Conservation (phyloP, 2,888 invertebrate genomes). For the Drosophila merina region DNA sequence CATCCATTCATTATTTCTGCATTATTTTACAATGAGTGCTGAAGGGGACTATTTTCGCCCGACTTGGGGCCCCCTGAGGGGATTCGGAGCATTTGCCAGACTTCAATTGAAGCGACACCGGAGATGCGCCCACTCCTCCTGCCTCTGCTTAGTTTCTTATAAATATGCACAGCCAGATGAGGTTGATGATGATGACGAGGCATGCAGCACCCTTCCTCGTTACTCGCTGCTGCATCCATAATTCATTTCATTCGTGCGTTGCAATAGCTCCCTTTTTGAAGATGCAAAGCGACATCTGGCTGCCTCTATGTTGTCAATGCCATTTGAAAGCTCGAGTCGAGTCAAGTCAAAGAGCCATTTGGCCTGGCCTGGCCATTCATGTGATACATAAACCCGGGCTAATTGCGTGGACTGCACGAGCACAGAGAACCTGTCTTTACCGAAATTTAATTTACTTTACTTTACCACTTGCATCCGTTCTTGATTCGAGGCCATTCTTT, state of each 20-base stretch:
- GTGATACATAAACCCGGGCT: background rate
- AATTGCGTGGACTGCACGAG: background rate
- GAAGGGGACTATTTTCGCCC: background rate
- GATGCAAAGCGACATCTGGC: background rate
- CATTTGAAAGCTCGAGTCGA: background rate
- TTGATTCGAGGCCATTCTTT: background rate
- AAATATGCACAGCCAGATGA: slow-evolving; percentile 21
- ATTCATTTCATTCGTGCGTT: slow-evolving; percentile 41
- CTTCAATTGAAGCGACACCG: slow-evolving; percentile 15
- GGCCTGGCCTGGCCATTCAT: background rate
- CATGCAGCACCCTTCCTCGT: slow-evolving; percentile 9
- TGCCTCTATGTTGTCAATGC: background rate
- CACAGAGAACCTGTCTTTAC: background rate
- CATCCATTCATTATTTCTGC: slow-evolving; percentile 57
- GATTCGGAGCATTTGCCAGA: background rate
- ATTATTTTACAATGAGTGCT: slow-evolving; percentile 50
- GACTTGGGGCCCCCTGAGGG: background rate
- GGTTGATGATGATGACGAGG: background rate
- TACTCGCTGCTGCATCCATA: slow-evolving; percentile 47
- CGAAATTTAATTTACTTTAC: background rate
- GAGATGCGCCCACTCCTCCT: slow-evolving; percentile 12
- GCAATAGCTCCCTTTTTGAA: background rate
- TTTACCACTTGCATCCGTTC: slow-evolving; percentile 1
- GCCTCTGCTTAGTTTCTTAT: slow-evolving; percentile 14
- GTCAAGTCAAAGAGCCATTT: background rate